Conservation (phyloP, 2,888 invertebrate genomes). For the Liodrosophila aerea region DNA sequence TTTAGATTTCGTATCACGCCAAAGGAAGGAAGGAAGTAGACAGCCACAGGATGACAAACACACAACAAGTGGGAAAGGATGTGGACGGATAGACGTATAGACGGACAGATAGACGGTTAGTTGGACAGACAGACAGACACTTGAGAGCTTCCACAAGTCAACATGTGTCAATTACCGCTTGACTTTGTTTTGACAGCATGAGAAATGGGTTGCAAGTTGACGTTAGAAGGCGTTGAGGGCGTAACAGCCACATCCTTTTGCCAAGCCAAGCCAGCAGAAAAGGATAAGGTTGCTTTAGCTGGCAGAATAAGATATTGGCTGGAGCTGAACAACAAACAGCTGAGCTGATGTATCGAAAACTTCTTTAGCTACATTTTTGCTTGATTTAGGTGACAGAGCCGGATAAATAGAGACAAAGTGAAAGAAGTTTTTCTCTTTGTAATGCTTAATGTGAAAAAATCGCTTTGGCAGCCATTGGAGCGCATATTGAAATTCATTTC, state of each 20-base stretch:
- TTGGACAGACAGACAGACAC: background rate
- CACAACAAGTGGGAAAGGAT: too few species aligned
- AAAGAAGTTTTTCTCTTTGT: conserved; percentile 1
- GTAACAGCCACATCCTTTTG: conserved; percentile 1
- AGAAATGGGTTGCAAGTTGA: conserved; percentile 51
- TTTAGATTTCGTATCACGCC: conserved; percentile 19
- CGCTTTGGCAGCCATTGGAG: conserved; percentile 47
- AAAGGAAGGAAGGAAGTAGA: background rate
- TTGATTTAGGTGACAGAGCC: conserved; percentile 27
- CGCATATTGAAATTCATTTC: conserved; percentile 33
- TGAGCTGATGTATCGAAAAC: background rate
- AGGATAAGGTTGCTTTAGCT: conserved; percentile 15
- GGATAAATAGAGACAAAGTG: background rate
- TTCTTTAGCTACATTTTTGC: conserved; percentile 8
- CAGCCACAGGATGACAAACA: conserved; percentile 1
- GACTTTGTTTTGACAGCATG: conserved; percentile 65
- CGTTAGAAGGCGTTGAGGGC: background rate
- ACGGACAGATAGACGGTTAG: too few species aligned
- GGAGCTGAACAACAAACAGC: background rate
- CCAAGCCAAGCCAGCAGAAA: background rate
- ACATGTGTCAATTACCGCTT: conserved; percentile 71
- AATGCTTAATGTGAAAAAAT: conserved; percentile 35
- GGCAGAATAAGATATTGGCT: conserved; percentile 8
- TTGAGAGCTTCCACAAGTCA: conserved; percentile 44
- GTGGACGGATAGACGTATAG: too few species aligned